Base-by-base conservation (phyloP, 2,888 invertebrate species). In the Hydraecia micacea region DNA sequence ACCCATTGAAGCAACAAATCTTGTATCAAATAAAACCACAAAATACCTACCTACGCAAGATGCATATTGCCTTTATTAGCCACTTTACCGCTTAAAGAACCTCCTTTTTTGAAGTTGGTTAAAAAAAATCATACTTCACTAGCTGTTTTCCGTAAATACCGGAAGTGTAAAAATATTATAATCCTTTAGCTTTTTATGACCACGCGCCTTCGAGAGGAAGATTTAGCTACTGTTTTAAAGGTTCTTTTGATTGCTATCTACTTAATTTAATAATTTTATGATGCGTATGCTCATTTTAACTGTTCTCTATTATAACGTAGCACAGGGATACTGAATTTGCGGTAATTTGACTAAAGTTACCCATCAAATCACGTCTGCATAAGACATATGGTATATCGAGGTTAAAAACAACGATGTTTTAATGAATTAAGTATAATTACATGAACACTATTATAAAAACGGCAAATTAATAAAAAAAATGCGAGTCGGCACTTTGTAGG, bases 141-240 rank as follows among this genome's bases (percentile, higher is more conserved):
- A 42, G 7, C n/a, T 42, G 3, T 55, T 67, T 62, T 46, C 66
- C 42, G 42, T 42, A 36, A 67, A 67, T 52, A 79, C 52, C n/a
- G 82, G 36, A 46, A 62, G 28, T 21, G 15, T 67, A 15, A 7
- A n/a, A 66, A 65, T 32, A 32, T 73, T 70, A 28, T 11, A 55
- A 79, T 49, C 49, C 58, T 79, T 21, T 15, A 28, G 21, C 7
- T n/a, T 39, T 80, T 49, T 32, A 65, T 60, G 15, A 15, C n/a
- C 3, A 1, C 6, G 1, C 15, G 21, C 4, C 42, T 74, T 81
- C 15, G 42, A 52, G 9, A 49, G 49, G 36, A 36, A 36, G 18
- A 36, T 36, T n/a, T 15, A 42, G 36, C 52, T 67, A 28, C 82
- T 81, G 75, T 62, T n/a, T 25, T 15, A 25, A 49, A 62, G 15